Percentiles rank a stretch among this genome's conserved stretches.
These are phyloP conservation scores for Drosophila yakuba DNA, from an alignment of 1,140 invertebrate genomes.

Conservation along the genomic window DNA sequence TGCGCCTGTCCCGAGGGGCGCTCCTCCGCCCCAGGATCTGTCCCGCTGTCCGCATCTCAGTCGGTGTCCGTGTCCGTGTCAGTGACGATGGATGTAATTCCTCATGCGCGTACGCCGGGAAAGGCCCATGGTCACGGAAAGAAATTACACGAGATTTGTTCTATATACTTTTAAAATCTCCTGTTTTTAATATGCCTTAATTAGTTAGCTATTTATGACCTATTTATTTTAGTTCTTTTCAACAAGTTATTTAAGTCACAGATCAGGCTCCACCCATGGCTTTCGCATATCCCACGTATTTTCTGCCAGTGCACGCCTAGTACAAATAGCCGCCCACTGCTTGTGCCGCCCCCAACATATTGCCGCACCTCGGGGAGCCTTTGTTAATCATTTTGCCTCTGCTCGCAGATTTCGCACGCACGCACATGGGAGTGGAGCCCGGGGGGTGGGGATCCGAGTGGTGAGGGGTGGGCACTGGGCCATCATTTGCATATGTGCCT, in stretches of 20 bases:
- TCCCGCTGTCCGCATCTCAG: slow-evolving; percentile 21
- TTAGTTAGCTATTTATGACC: no score
- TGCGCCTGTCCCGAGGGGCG: slow-evolving; percentile 64
- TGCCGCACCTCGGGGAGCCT: slow-evolving; percentile 62
- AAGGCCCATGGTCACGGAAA: background rate
- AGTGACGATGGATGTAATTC: slow-evolving; percentile 45
- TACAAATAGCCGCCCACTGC: slow-evolving; percentile 12
- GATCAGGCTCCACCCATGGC: no score
- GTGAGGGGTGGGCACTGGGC: slow-evolving; percentile 15
- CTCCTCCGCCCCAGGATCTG: slow-evolving; percentile 22
- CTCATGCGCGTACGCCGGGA: slow-evolving; percentile 30
- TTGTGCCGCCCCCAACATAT: slow-evolving; percentile 4
- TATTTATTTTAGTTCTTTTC: no score
- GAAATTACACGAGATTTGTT: no score
- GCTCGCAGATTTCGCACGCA: slow-evolving; percentile 72
- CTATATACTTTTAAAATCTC: no score
- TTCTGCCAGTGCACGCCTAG: slow-evolving; percentile 15
- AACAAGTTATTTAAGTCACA: no score
- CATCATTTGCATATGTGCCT: slow-evolving; percentile 54
- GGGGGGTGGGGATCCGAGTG: background rate
- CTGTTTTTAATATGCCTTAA: no score
- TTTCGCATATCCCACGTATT: no score
- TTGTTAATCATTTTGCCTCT: slow-evolving; percentile 74
- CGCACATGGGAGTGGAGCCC: slow-evolving; percentile 51
- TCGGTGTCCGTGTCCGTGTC: slow-evolving; percentile 27